Percentiles rank a stretch among this genome's conserved stretches.
These are phyloP conservation scores for Alsophila aescularia DNA, from an alignment of 2,888 invertebrate species.

Conservation along the genomic window DNA sequence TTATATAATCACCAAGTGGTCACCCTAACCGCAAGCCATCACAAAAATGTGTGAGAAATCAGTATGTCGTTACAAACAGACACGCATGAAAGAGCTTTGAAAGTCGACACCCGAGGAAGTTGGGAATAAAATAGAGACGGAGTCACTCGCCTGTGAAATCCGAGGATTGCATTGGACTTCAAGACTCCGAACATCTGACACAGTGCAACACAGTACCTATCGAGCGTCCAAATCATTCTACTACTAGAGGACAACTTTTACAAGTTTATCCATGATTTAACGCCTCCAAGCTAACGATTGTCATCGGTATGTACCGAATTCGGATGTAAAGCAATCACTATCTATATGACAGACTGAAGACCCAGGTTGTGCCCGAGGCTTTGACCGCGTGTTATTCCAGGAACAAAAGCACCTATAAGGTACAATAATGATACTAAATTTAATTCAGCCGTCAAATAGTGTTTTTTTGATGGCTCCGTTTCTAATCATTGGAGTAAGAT, in stretches of 20 bases:
- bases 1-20: slow-evolving; percentile 6
- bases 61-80: slow-evolving; percentile 34
- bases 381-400: no score
- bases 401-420: no score
- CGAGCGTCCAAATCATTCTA: background rate
- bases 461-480: no score
- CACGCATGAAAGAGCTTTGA: slow-evolving; percentile 35
- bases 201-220: slow-evolving; percentile 5
- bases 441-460: no score
- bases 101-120: slow-evolving; percentile 40
- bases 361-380: no score
- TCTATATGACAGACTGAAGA: no score
- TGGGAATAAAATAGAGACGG: slow-evolving; percentile 16
- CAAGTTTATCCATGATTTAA: no score
- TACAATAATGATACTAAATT: no score
- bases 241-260: background rate
- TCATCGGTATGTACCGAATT: no score
- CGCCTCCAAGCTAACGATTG: no score
- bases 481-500: no score
- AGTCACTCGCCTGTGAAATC: slow-evolving; percentile 57
- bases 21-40: slow-evolving; percentile 18
- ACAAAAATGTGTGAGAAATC: slow-evolving; percentile 20
- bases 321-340: no score
- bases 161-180: slow-evolving; percentile 52
- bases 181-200: slow-evolving; percentile 61